phyloP scores from a whole-genome alignment of 2,888 invertebrate species.

The Dryadula phaetusa region DNA sequence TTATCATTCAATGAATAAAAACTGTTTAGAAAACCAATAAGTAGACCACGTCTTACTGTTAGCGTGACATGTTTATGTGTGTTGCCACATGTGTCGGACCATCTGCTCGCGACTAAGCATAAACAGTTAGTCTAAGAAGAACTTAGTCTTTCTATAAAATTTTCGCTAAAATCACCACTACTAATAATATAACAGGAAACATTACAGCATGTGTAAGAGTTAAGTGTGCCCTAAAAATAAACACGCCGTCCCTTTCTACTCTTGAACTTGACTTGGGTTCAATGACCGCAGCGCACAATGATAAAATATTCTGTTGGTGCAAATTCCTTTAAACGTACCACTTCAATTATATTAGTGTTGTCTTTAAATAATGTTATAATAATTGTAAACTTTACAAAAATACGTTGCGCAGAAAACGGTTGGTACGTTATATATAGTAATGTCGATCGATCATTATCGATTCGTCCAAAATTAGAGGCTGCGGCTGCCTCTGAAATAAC shows the following conservation, averaged over 20 bases:
- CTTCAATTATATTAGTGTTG: neutral
- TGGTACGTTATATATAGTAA: conserved; percentile 1
- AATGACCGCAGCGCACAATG: conserved; percentile 64
- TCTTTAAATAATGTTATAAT: conserved; percentile 1
- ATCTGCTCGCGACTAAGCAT: conserved; percentile 27
- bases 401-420: neutral
- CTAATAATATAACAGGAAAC: conserved; percentile 58
- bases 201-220: conserved; percentile 57
- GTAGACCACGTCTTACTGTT: conserved; percentile 28
- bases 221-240: conserved; percentile 76
- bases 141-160: conserved; percentile 44
- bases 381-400: neutral
- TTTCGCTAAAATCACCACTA: conserved; percentile 55
- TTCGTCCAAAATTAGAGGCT: conserved; percentile 35
- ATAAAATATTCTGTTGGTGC: conserved; percentile 52
- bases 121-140: conserved; percentile 20
- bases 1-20: conserved; percentile 24
- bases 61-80: conserved; percentile 36
- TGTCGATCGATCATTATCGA: conserved; percentile 35
- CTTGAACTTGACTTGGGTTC: conserved; percentile 79
- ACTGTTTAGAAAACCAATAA: conserved; percentile 26
- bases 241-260: conserved; percentile 64
- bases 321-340: conserved; percentile 15
- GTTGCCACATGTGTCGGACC: conserved; percentile 37
- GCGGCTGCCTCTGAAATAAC: conserved; percentile 26